Conservation (phyloP, 2,888 invertebrate genomes). For the Drosophila tanythrix region DNA sequence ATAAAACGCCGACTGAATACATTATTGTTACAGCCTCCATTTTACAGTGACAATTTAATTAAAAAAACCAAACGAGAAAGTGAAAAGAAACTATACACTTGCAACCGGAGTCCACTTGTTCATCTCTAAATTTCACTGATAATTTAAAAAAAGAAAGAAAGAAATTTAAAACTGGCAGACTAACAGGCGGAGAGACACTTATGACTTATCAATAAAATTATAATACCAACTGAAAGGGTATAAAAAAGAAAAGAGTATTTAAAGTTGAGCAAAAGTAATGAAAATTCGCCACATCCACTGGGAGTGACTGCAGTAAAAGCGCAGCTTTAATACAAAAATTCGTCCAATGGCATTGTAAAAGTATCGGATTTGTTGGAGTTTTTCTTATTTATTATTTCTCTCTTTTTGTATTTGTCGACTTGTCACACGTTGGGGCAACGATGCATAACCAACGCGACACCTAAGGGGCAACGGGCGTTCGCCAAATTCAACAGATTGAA, state of each 20-base stretch:
- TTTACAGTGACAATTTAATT: conserved; percentile 35
- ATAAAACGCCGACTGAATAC: conserved; percentile 17
- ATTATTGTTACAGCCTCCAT: conserved; percentile 8
- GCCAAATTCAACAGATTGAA: conserved; percentile 49
- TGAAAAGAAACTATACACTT: not conserved
- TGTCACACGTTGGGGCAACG: conserved; percentile 30
- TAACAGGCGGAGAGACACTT: not conserved
- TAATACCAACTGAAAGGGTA: not conserved
- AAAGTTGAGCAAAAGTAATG: conserved; percentile 5
- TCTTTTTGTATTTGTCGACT: conserved; percentile 11
- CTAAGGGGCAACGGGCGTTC: conserved; percentile 30
- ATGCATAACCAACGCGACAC: conserved; percentile 55
- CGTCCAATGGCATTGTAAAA: conserved; percentile 10
- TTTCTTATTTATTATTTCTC: not conserved
- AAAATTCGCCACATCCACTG: not conserved
- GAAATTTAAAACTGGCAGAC: not conserved
- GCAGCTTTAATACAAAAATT: conserved; percentile 30
- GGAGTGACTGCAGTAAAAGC: not conserved
- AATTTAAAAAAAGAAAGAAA: not conserved
- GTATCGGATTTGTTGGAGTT: conserved; percentile 6
- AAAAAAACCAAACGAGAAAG: conserved; percentile 11
- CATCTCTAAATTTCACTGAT: not conserved
- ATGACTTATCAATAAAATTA: not conserved
- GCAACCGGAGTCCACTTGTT: not conserved
- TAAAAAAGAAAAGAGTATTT: conserved; percentile 1